Evolutionary conservation across 2,888 invertebrate genomes (phyloP).

Genomic region (Zeuzera pyrina): DNA sequence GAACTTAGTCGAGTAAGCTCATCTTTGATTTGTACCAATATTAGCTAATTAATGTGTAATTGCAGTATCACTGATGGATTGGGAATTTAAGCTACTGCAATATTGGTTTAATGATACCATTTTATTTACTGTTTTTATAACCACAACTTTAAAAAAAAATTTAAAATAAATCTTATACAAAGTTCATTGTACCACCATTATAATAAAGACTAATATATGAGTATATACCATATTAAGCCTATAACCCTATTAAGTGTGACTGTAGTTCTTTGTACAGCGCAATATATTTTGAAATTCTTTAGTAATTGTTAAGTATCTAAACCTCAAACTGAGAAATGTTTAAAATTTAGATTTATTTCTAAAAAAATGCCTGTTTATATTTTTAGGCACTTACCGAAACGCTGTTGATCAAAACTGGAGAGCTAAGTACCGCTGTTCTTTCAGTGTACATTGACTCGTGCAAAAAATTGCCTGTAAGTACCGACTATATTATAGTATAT

Average conservation of each 20-base stretch:
- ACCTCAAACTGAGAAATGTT: neutral
- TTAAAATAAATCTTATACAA: neutral
- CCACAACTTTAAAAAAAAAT: neutral
- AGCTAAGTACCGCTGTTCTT: conserved; percentile 83
- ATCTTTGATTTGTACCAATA: too few relatives aligned
- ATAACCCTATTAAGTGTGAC: too few relatives aligned
- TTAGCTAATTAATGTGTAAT: too few relatives aligned
- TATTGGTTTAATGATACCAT: neutral
- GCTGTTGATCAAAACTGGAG: conserved; percentile 80
- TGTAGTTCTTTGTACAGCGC: too few relatives aligned
- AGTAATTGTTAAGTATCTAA: too few relatives aligned
- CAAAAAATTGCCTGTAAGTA: conserved; percentile 90
- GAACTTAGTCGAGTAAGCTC: conserved; percentile 84
- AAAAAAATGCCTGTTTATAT: conserved; percentile 2
- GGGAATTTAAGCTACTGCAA: too few relatives aligned
- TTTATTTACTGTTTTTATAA: neutral
- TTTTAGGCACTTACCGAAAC: conserved; percentile 82
- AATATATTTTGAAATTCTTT: too few relatives aligned
- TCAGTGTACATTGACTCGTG: conserved; percentile 95
- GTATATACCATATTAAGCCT: too few relatives aligned
- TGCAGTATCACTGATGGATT: too few relatives aligned
- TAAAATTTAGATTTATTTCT: neutral
- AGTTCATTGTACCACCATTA: neutral
- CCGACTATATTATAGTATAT: too few relatives aligned
- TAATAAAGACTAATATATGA: too few relatives aligned